A percentile compares a stretch with the other conserved stretches of the same genome.
Evolutionary conservation across 2,113 vertebrate genomes (phyloP).

Genomic region (Thunnus thynnus): DNA sequence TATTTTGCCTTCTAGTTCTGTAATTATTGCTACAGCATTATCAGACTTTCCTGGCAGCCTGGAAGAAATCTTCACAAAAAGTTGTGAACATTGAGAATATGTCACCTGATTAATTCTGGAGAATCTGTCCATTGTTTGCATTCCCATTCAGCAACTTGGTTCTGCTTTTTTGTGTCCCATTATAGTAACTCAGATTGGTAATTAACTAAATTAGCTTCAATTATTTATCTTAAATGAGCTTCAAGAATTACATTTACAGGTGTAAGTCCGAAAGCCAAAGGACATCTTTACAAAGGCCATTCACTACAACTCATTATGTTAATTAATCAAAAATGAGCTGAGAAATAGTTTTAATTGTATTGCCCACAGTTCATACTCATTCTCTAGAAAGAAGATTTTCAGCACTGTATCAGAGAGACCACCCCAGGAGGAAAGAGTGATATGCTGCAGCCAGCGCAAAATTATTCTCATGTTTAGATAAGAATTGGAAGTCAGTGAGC

Average conservation of each 20-base stretch:
- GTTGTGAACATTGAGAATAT: not conserved
- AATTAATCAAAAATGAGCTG: conserved; percentile 24
- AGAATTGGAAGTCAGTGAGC: conserved; percentile 56
- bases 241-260: conserved; percentile 1
- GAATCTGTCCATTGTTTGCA: conserved; percentile 14
- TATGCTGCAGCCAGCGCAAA: conserved; percentile 21
- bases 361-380: conserved; percentile 23
- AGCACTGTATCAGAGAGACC: conserved; percentile 33
- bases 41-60: not conserved
- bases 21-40: not conserved
- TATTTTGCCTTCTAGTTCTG: not conserved
- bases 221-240: not conserved
- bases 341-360: conserved; percentile 46
- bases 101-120: not conserved
- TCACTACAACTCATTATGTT: conserved; percentile 36
- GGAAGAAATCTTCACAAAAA: not conserved
- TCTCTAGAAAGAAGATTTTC: conserved; percentile 17
- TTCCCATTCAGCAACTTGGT: not conserved
- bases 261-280: conserved; percentile 10
- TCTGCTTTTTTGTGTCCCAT: not conserved
- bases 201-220: conserved; percentile 7
- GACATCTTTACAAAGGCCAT: conserved; percentile 21
- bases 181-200: not conserved
- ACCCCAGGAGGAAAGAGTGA: conserved; percentile 34
- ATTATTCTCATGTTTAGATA: conserved; percentile 51